Percentiles rank a stretch among this genome's conserved stretches.
Evolutionary conservation across 2,113 vertebrate species (phyloP).

Genomic region (Daubentonia madagascariensis): DNA sequence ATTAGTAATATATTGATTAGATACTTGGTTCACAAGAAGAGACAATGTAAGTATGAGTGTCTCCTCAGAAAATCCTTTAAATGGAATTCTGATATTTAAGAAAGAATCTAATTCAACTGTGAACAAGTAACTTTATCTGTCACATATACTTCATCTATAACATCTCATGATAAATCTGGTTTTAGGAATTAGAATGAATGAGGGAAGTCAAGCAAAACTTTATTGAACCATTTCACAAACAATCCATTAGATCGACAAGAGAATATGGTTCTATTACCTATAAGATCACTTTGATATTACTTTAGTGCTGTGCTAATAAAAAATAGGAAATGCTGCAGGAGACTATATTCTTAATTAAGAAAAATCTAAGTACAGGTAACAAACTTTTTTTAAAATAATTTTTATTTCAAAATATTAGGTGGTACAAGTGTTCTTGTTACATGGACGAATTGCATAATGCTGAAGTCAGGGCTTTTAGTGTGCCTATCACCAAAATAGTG

Average conservation of each 20-base stretch:
- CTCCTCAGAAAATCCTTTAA: not conserved
- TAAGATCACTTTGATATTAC: not conserved
- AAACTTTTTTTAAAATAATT: not conserved
- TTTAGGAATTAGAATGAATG: not conserved
- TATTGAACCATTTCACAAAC: constrained; percentile 17
- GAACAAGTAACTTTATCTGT: not conserved
- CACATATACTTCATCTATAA: not conserved
- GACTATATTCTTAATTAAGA: not conserved
- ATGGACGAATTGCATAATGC: too few species aligned
- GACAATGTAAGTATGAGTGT: not conserved
- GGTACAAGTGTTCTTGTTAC: too few species aligned
- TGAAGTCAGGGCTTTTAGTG: too few species aligned
- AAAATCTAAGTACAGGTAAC: not conserved
- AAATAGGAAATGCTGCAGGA: not conserved
- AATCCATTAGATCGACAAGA: not conserved
- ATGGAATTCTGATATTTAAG: not conserved
- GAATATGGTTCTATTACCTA: not conserved
- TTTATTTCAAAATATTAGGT: too few species aligned
- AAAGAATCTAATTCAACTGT: not conserved
- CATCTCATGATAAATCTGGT: not conserved
- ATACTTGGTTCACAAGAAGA: not conserved
- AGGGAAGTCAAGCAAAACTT: not conserved
- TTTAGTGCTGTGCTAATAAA: constrained; percentile 18
- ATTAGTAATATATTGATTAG: not conserved
- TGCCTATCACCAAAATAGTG: too few species aligned